Evolutionary conservation across 1,140 invertebrate species (phyloP), one percentile per base, ranked within the genome.

Genomic region (Drosophila nannoptera): DNA sequence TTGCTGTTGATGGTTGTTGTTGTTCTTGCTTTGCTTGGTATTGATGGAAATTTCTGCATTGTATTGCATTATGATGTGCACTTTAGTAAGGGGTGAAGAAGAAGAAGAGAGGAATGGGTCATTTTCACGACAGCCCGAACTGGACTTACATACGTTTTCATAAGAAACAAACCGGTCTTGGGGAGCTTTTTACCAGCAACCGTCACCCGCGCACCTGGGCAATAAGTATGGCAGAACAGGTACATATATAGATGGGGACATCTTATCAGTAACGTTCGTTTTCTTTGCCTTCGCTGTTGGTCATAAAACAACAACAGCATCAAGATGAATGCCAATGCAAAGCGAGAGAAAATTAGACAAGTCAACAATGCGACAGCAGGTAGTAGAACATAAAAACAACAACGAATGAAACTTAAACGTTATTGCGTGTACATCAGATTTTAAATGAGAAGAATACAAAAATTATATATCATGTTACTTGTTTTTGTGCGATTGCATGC

Each of bases 181-280:
- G 9, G 4, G 14, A 22, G 32, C 42, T 53, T 22, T 35, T 2
- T 54, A 50, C 52, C 32, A 43, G 14, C 4, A 42, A 42, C 14
- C 42, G 55, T 22, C 36, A 69, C 61, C 50, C 16, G 62, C 77
- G 65, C 62, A 81, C 64, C 60, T 72, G 63, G 73, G 35, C 33
- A 45, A 45, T 11, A 8, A 35, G 43, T 53, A 22, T 42, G 49
- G 9, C 48, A 11, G 40, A 16, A 61, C 60, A 64, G 67, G 52
- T 50, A 67, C 64, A 60, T 45, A 61, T 46, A 60, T 52, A 60
- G 32, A 61, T 9, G 65, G 58, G 32, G 65, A 40, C 40, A 58
- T 50, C 76, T 84, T 84, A 84, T 84, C 80, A 77, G 73, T 58
- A 61, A 68, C 59, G 46, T 64, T 83, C 65, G 72, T 69, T 69